Evolutionary conservation across 2,113 vertebrate species (phyloP), one percentile per base, ranked within the genome.

Genomic region (Cebus imitator): DNA sequence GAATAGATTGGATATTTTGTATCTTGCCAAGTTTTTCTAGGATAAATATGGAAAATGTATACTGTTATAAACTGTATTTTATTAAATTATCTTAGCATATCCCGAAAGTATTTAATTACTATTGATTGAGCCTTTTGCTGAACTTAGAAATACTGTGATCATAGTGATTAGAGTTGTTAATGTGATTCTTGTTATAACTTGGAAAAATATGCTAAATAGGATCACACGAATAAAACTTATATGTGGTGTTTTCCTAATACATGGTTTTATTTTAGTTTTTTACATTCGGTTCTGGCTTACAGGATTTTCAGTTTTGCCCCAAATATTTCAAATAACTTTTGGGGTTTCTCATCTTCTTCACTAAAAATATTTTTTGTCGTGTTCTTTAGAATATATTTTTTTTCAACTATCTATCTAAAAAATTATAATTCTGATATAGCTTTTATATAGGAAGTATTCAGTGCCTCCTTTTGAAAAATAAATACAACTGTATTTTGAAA

Each of bases 171-270:
- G 27, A 68, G n/a, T 58, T 75, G 40, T 95, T 97, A 0, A 87
- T 94, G 4, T 40, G 64, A 78, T 94, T 97, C 97, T 96, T 98
- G 92, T 97, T 98, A 14, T 66, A 97, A 97, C 91, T 97, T 98
- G 94, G 96, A 97, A 9, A 2, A 83, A 78, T 72, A 91, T 95
- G 45, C 32, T 96, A 93, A 91, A 37, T 3, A 16, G 85, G 64
- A 89, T 97, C 79, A 85, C 21, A 5, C 1, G 2, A 97, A 97
- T 97, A 96, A 98, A 76, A 97, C 78, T 66, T 9, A 8, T 73
- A 1, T 96, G 30, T 75, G 0, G 23, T 91, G 97, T 97, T 94
- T 90, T 96, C 79, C 43, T 97, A 97, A 95, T 96, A 98, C 96
- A 95, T 98, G 95, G 90, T 75, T 97, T 97, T 43, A 40, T 40